phyloP scores from a whole-genome alignment of 2,888 invertebrate species.

The Eupithecia vulgata region DNA sequence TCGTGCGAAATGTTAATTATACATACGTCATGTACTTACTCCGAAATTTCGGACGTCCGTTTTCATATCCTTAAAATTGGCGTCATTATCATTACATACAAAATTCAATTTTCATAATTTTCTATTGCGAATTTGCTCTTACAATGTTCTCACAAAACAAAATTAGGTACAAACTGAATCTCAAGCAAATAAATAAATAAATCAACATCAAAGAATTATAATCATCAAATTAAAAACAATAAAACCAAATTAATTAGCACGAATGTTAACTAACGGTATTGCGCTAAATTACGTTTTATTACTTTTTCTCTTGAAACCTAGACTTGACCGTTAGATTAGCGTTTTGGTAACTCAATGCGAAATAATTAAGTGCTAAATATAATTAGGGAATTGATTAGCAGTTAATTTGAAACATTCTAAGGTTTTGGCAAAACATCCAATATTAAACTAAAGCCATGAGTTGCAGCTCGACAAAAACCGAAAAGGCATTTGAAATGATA shows the following conservation, averaged over 20 bases:
- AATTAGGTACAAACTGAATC: conserved; percentile 11
- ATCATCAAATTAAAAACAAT: conserved; percentile 20
- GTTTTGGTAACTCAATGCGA: conserved; percentile 22
- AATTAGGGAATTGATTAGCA: conserved; percentile 10
- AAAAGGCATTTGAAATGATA: neutral
- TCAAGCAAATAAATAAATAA: conserved; percentile 17
- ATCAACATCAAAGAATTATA: conserved; percentile 17
- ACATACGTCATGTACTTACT: neutral
- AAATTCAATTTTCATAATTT: neutral
- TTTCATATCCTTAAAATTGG: neutral
- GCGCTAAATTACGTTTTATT: conserved; percentile 28
- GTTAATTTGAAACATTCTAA: neutral
- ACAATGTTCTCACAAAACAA: conserved; percentile 6
- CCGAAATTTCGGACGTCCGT: neutral
- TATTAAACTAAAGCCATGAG: neutral
- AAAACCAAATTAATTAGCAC: conserved; percentile 29
- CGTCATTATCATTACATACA: neutral
- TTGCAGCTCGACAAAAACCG: neutral
- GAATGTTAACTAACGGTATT: conserved; percentile 37
- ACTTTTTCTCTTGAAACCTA: conserved; percentile 27
- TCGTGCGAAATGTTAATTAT: neutral
- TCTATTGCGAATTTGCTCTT: neutral
- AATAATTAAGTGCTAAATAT: conserved; percentile 1
- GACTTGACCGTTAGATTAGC: conserved; percentile 30
- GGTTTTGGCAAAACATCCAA: neutral